Conservation (phyloP, 2,888 invertebrate species). For the Ormyrus rosae region DNA sequence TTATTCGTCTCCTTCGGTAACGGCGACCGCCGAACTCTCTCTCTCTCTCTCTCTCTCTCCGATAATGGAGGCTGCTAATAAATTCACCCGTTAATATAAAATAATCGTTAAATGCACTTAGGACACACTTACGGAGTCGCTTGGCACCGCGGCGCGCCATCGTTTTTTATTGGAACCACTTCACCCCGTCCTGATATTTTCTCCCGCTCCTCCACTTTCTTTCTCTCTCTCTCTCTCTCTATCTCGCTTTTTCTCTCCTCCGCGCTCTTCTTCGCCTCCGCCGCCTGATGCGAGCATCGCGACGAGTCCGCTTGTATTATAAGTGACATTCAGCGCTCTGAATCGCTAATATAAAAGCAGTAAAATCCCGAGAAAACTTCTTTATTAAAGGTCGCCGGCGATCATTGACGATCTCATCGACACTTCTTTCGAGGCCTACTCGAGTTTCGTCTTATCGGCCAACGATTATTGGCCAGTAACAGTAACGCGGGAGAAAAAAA, state of each 20-base stretch:
- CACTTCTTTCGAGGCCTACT: slow-evolving; percentile 3
- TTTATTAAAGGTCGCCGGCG: slow-evolving; percentile 29
- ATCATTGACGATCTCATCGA: slow-evolving; percentile 53
- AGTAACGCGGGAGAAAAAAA: slow-evolving; percentile 29
- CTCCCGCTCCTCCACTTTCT: slow-evolving; percentile 1
- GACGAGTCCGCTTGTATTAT: slow-evolving; percentile 30
- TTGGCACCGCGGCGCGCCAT: slow-evolving; percentile 64
- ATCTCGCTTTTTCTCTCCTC: background rate
- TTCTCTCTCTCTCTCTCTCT: background rate
- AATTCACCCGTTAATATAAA: slow-evolving; percentile 73
- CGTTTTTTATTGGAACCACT: slow-evolving; percentile 68
- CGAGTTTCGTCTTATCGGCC: slow-evolving; percentile 34
- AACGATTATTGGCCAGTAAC: slow-evolving; percentile 46
- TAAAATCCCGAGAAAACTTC: slow-evolving; percentile 37
- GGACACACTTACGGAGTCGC: slow-evolving; percentile 68
- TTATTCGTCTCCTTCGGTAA: slow-evolving; percentile 48
- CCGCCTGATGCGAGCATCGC: slow-evolving; percentile 5
- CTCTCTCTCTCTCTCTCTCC: slow-evolving; percentile 37
- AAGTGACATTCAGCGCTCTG: slow-evolving; percentile 22
- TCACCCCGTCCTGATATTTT: slow-evolving; percentile 59
- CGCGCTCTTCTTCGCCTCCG: slow-evolving; percentile 1
- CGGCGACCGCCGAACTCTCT: slow-evolving; percentile 61
- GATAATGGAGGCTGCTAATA: slow-evolving; percentile 73
- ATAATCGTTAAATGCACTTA: slow-evolving; percentile 74
- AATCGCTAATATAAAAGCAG: slow-evolving; percentile 51